These are phyloP conservation scores for Sphenodon punctatus DNA, from an alignment of 2,797 vertebrate genomes.

Conservation along the genomic window DNA sequence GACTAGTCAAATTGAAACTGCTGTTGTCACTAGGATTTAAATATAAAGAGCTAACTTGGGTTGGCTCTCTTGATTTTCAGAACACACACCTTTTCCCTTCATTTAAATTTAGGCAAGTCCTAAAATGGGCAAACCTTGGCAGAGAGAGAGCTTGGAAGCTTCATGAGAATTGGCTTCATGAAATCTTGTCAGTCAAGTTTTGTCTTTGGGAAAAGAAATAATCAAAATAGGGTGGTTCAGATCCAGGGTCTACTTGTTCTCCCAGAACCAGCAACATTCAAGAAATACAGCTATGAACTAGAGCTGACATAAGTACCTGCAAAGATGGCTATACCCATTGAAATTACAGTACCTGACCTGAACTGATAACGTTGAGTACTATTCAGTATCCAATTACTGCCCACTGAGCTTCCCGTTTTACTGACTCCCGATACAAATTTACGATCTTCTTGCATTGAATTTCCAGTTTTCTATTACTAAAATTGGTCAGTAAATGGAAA, in stretches of 20 bases:
- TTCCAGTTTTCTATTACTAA: background rate
- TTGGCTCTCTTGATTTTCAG: background rate
- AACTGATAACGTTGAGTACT: no score
- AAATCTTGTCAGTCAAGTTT: background rate
- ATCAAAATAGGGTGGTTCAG: fast-evolving
- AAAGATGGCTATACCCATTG: no score
- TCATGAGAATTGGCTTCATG: background rate
- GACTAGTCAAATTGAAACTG: no score
- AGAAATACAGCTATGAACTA: background rate
- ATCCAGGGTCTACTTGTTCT: background rate
- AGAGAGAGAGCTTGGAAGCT: background rate
- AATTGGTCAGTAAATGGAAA: no score
- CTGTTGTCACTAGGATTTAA: background rate
- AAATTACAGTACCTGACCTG: no score
- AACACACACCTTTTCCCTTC: no score
- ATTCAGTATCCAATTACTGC: no score
- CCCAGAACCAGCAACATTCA: background rate
- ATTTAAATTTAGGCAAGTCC: no score
- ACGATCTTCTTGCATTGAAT: no score
- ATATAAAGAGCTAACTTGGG: background rate
- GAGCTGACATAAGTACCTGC: no score
- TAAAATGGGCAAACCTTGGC: background rate
- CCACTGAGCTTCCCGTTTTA: no score
- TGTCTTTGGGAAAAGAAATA: background rate
- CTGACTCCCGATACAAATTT: no score